Evolutionary conservation across 2,797 vertebrate genomes (phyloP).

Genomic region (Eremophila alpestris): DNA sequence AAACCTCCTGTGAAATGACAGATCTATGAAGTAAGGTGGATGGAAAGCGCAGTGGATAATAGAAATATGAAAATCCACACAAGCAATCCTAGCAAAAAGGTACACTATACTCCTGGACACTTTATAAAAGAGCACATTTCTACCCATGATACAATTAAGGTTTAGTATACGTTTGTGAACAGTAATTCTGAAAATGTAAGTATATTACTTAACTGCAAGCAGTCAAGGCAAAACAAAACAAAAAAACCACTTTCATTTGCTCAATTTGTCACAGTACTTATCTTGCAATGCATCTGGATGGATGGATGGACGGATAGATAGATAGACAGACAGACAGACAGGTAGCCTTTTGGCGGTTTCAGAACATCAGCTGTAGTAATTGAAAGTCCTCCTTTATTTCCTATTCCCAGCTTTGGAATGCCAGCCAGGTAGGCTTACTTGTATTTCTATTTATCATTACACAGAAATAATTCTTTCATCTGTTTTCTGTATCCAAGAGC

Average conservation of each 20-base stretch:
- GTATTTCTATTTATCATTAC: background rate
- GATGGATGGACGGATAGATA: background rate
- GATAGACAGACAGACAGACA: background rate
- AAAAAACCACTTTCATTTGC: fast-evolving
- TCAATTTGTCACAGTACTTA: background rate
- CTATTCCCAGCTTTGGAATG: background rate
- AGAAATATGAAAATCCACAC: background rate
- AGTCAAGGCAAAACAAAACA: background rate
- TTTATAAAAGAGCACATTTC: background rate
- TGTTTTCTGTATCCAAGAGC: background rate
- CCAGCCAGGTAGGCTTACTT: background rate
- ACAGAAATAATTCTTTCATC: background rate
- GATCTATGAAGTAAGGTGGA: background rate
- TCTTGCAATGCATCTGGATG: background rate
- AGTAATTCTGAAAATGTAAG: background rate
- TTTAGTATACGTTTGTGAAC: background rate
- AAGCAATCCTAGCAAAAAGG: background rate
- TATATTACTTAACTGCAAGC: background rate
- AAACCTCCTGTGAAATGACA: background rate
- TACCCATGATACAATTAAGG: background rate
- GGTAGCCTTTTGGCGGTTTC: background rate
- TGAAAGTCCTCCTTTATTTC: background rate
- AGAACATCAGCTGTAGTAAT: background rate
- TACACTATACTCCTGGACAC: background rate
- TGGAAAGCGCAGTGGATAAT: background rate